phyloP scores from a whole-genome alignment of 2,797 vertebrate genomes.

The Coreius guichenoti region DNA sequence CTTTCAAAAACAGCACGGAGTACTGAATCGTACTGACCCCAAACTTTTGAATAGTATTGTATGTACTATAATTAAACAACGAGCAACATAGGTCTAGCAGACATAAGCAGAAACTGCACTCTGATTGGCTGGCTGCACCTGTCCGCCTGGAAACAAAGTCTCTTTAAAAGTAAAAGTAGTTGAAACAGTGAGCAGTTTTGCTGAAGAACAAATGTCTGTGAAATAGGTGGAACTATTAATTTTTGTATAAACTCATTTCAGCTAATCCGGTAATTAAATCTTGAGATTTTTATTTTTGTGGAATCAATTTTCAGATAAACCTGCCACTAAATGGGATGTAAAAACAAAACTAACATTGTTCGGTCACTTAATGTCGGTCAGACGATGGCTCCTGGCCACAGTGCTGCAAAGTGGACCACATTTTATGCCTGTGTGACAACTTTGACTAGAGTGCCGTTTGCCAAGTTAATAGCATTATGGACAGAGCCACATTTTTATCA shows the following conservation, averaged over 20 bases:
- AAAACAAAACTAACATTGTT: not conserved
- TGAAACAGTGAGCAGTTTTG: not conserved
- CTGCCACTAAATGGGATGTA: not conserved
- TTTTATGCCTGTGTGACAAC: not conserved
- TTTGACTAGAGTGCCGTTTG: conserved; percentile 21
- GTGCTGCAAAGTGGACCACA: conserved; percentile 8
- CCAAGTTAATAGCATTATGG: conserved; percentile 50
- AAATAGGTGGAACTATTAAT: not conserved
- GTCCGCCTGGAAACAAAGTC: not conserved
- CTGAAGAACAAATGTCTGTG: not conserved
- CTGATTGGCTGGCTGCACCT: not conserved
- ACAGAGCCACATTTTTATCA: conserved; percentile 49
- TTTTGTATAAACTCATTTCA: no score
- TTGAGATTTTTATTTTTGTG: not conserved
- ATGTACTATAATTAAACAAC: no score
- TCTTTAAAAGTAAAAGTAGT: not conserved
- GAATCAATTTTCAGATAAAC: not conserved
- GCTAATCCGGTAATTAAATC: not conserved
- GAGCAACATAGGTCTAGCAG: not conserved
- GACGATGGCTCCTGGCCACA: not conserved
- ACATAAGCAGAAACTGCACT: not conserved
- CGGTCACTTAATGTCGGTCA: not conserved
- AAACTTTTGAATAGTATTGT: no score
- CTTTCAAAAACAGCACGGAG: no score
- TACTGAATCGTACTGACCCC: no score